Evolutionary conservation across 2,113 vertebrate species (phyloP), one percentile per base, ranked within the genome.

Genomic region (Athene cunicularia): DNA sequence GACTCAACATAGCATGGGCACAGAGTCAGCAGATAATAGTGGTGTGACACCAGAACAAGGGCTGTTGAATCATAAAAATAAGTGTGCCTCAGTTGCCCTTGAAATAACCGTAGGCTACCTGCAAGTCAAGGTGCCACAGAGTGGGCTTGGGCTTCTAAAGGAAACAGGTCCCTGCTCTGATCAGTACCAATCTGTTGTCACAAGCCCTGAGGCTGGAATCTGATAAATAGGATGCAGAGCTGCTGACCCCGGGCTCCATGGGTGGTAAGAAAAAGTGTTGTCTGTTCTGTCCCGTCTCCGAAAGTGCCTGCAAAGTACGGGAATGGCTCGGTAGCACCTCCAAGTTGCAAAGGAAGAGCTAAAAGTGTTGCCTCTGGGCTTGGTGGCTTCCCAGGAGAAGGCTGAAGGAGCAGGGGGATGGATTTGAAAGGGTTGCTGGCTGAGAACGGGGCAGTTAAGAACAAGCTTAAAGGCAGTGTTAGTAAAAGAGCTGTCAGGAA

Each of bases 1-100:
- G 37, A 71, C 6, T 41, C 27, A 41, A n/a, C 0, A 0, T 24
- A 66, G 23, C 15, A n/a, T 5, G 18, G 41, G 28, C n/a, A 47
- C 14, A 26, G 43, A 64, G 18, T 45, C 59, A 73, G 35, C 62
- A 93, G 49, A 47, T 93, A 88, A 80, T 14, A 35, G 20, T 73
- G 41, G 27, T 7, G 19, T 39, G 21, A 53, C 22, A 33, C 8
- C 55, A 66, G 72, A 83, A 33, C 17, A 45, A 8, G 2, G 7
- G 45, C 41, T 70, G 5, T 5, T 4, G 8, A 43, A 71, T 39
- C 45, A 30, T 21, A 60, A 64, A 67, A 43, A 13, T 3, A 35
- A 66, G 8, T 8, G 11, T 49, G 14, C 16, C 45, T 80, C 21
- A 12, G 30, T 33, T 77, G 41, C 35, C 32, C 16, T 55, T 71